phyloP scores from a whole-genome alignment of 2,888 invertebrate species.

The Opisthograptis luteolata region DNA sequence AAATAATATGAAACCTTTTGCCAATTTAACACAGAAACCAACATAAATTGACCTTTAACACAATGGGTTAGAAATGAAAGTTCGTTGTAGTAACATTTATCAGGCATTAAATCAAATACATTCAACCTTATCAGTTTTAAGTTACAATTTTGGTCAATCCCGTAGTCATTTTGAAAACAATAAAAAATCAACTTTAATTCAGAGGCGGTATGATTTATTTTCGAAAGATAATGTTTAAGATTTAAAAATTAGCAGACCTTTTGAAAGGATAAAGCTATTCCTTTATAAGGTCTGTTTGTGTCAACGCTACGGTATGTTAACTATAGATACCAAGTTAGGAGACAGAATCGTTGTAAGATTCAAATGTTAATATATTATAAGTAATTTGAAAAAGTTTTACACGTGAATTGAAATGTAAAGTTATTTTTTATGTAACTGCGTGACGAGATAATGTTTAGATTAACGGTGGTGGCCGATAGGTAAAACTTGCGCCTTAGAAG shows the following conservation, averaged over 20 bases:
- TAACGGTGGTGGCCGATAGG: no score
- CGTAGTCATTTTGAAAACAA: neutral
- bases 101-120: neutral
- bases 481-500: no score
- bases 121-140: no score
- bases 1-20: neutral
- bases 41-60: neutral
- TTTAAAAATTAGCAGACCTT: conserved; percentile 1
- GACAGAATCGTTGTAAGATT: neutral
- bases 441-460: no score
- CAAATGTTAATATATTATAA: no score
- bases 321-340: neutral
- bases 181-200: neutral
- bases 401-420: no score
- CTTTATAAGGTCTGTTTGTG: conserved; percentile 1
- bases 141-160: neutral
- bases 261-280: neutral
- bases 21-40: neutral
- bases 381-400: no score
- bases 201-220: neutral
- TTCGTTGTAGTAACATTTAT: neutral
- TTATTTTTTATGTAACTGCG: no score
- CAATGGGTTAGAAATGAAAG: neutral
- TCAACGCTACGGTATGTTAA: conserved; percentile 3
- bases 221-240: neutral